Percentiles rank a stretch among this genome's conserved stretches.
Evolutionary conservation across 1,140 invertebrate genomes (phyloP).

Genomic region (Choristoneura fumiferana): DNA sequence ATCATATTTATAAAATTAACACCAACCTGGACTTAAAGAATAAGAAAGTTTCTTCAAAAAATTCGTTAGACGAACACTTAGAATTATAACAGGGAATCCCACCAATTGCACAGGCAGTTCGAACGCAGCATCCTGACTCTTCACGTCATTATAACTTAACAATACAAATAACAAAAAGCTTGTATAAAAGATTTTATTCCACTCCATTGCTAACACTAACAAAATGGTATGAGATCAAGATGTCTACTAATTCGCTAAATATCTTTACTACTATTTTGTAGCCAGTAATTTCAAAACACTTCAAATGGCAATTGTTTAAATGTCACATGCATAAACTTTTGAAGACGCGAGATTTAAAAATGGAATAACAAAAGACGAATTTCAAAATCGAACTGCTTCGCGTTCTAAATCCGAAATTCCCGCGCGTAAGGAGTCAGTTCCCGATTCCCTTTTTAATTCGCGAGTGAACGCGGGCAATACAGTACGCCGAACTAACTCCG

Average conservation of each 20-base stretch:
- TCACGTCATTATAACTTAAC: constrained; percentile 32
- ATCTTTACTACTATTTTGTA: constrained; percentile 2
- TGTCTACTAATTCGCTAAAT: background rate
- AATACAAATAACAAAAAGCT: constrained; percentile 25
- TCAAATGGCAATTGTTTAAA: background rate
- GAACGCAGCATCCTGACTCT: constrained; percentile 68
- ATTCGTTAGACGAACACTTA: constrained; percentile 87
- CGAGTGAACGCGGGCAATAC: constrained; percentile 13
- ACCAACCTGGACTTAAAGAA: constrained; percentile 89
- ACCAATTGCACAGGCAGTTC: constrained; percentile 89
- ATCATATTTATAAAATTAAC: no score
- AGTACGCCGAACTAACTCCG: constrained; percentile 28
- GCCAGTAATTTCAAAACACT: constrained; percentile 6
- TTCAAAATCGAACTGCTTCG: background rate
- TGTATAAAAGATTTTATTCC: constrained; percentile 8
- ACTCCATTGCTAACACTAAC: no score
- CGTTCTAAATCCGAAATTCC: constrained; percentile 4
- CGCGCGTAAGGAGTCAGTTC: background rate
- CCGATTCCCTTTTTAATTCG: constrained; percentile 9
- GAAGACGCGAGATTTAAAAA: no score
- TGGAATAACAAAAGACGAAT: background rate
- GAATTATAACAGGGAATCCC: constrained; percentile 89
- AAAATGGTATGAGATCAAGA: constrained; percentile 8
- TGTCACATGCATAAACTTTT: background rate
- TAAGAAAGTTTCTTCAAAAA: constrained; percentile 91